Base-by-base conservation (phyloP, 2,797 vertebrate genomes). In the Rhabdomys pumilio region DNA sequence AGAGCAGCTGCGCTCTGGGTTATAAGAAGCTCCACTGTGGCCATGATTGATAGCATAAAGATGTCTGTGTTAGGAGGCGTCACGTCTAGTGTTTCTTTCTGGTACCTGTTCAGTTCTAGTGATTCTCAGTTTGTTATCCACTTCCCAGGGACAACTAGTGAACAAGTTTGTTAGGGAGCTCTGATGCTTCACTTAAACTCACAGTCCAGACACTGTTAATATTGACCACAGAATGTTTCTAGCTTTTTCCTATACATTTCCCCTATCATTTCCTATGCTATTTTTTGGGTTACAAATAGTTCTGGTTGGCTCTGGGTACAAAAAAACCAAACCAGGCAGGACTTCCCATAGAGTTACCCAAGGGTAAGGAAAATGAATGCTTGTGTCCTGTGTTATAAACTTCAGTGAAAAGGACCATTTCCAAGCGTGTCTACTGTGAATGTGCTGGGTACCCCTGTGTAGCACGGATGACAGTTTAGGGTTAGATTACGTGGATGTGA, bases 241-340 rank as follows among this genome's bases (percentile, higher is more conserved):
- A 19, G 6, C 41, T 80, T 53, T 77, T 88, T 95, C 69, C 34
- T 80, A 0, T 76, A 75, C 19, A 17, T 57, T 57, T 6, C 11
- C 6, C 53, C 77, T 44, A 69, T 20, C 57, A 34, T 69, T 86
- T 94, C 77, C 31, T 79, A 0, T 79, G 79, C 14, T 57, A 53
- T 95, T 93, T 65, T 80, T 79, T 73, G 65, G 87, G 24, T 79
- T 86, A 67, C 7, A 90, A 87, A 80, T 65, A 96, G 22, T 53
- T 13, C 4, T n/a, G 1, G 24, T 88, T 84, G 26, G 47, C 75
- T 11, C 31, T 73, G 7, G 47, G 20, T 29, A 82, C 44, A 83
- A 50, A 94, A 77, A 75, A 90, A 59, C 13, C 61, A 77, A 92
- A 55, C 26, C 31, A 84, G 61, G 47, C 22, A 47, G 34, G 59